Percentiles rank a stretch among this genome's conserved stretches.
Conservation (phyloP, 53 echinoderm and acorn worm genomes). For the Temnopleurus reevesii region DNA sequence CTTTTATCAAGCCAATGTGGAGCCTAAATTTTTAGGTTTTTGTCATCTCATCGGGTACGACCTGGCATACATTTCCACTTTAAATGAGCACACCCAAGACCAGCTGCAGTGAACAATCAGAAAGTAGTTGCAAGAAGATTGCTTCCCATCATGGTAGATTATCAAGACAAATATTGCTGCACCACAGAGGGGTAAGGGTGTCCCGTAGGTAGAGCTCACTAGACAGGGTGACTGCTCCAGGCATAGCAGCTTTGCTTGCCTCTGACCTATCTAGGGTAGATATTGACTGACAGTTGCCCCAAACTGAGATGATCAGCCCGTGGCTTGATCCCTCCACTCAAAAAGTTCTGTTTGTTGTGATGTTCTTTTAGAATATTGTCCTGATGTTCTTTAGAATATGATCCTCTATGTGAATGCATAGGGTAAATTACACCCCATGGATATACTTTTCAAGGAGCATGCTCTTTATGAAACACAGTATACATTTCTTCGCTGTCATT, state of each 20-base stretch:
- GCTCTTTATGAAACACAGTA: too few relatives aligned
- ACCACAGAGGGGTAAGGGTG: background rate
- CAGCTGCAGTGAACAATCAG: background rate
- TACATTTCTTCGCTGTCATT: too few relatives aligned
- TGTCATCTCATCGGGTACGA: too few relatives aligned
- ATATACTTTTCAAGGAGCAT: too few relatives aligned
- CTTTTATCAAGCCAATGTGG: too few relatives aligned
- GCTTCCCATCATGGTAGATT: constrained; percentile 23
- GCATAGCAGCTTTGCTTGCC: background rate
- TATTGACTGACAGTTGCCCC: background rate
- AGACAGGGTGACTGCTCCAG: too few relatives aligned
- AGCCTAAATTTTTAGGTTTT: too few relatives aligned
- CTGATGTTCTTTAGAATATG: too few relatives aligned
- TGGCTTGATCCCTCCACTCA: background rate
- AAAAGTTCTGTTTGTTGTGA: background rate
- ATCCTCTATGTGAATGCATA: too few relatives aligned
- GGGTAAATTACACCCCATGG: too few relatives aligned
- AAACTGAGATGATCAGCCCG: background rate
- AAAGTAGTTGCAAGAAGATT: constrained; percentile 6
- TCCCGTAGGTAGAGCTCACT: background rate
- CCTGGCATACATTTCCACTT: background rate
- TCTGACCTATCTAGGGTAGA: constrained; percentile 16
- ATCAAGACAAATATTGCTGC: constrained; percentile 24
- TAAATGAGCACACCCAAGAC: background rate
- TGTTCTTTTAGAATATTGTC: background rate